Conservation (phyloP, 2,797 vertebrate species). For the Periophthalmus magnuspinnatus region DNA sequence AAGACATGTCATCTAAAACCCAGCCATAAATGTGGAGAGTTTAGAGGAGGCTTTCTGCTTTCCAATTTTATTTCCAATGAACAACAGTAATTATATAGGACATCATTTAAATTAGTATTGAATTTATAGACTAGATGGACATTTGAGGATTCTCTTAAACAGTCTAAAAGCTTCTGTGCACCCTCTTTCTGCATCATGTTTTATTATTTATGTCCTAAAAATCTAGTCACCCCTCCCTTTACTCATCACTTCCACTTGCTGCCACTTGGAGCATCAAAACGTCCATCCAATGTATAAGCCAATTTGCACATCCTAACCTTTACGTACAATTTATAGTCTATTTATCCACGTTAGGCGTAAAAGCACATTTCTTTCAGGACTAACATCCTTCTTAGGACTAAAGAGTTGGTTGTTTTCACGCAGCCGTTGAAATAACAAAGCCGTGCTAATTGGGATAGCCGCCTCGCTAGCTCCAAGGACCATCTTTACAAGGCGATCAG, state of each 20-base stretch:
- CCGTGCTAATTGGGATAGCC: conserved; percentile 54
- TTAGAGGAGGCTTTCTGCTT: too few relatives aligned
- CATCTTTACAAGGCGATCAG: background rate
- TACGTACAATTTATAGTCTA: background rate
- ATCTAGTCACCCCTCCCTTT: background rate
- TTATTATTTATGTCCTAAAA: too few relatives aligned
- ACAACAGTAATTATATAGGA: too few relatives aligned
- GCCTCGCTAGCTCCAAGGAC: conserved; percentile 40
- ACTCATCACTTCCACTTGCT: background rate
- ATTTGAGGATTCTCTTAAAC: too few relatives aligned
- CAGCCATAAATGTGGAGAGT: too few relatives aligned
- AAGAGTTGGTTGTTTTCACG: background rate
- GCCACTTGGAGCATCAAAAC: conserved; percentile 2
- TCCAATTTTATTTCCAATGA: too few relatives aligned
- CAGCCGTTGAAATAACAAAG: conserved; percentile 63
- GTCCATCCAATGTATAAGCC: background rate
- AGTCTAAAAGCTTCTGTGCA: too few relatives aligned
- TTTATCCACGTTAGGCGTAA: background rate
- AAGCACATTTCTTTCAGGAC: background rate
- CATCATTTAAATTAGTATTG: too few relatives aligned
- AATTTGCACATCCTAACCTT: background rate
- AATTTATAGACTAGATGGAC: too few relatives aligned
- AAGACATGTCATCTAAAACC: too few relatives aligned
- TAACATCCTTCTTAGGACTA: background rate
- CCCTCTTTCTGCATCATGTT: too few relatives aligned